Evolutionary conservation across 2,888 invertebrate species (phyloP).

Genomic region (Leucophenga maculata): DNA sequence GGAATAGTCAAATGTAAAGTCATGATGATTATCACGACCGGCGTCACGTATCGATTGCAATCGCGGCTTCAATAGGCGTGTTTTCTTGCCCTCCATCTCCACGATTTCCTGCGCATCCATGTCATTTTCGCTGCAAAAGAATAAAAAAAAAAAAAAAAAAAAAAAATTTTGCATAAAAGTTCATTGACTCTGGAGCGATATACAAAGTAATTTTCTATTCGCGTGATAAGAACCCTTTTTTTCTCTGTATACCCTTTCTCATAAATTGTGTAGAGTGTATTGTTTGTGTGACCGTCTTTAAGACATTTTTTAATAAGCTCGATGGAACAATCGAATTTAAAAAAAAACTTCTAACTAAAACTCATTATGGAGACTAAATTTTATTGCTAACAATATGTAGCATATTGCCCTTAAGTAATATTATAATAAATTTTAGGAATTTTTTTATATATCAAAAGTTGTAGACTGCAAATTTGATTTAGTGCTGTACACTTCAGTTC

Average conservation of each 20-base stretch:
- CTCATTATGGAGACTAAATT: no score
- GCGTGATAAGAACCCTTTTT: slow-evolving; percentile 27
- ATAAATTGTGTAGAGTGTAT: slow-evolving; percentile 21
- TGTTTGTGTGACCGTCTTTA: neutral
- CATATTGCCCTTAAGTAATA: no score
- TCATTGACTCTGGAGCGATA: slow-evolving; percentile 20
- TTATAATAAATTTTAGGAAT: no score
- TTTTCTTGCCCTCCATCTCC: slow-evolving; percentile 89
- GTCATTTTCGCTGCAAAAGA: slow-evolving; percentile 80
- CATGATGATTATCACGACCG: slow-evolving; percentile 80
- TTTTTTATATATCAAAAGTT: no score
- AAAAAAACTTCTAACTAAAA: no score
- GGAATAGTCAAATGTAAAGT: slow-evolving; percentile 91
- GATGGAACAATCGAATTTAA: no score
- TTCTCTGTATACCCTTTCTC: slow-evolving; percentile 35
- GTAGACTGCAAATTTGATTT: no score
- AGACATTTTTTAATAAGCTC: no score
- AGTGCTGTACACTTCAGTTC: no score
- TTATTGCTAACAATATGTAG: neutral
- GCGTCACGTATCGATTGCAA: slow-evolving; percentile 68
- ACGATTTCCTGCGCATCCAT: slow-evolving; percentile 88
- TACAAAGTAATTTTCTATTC: slow-evolving; percentile 6
- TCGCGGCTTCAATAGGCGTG: slow-evolving; percentile 83
- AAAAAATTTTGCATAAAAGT: neutral
- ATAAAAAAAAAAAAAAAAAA: slow-evolving; percentile 49